Evolutionary conservation across 2,888 invertebrate species (phyloP).

Genomic region (Steromphala cineraria): DNA sequence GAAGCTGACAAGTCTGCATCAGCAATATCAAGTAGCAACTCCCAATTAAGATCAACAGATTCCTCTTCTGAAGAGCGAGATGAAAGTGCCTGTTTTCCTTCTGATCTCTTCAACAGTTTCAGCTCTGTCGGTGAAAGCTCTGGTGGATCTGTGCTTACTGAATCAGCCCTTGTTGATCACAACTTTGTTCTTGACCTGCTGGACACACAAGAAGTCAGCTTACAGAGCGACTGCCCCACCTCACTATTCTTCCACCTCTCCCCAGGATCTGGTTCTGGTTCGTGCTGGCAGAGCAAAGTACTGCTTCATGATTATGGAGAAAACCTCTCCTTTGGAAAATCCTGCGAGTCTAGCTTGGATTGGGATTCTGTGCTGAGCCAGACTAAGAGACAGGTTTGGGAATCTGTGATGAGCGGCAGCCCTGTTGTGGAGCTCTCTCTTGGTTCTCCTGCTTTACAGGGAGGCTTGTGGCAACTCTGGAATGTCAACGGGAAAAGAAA

Average conservation of each 20-base stretch:
- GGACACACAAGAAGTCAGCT: background rate
- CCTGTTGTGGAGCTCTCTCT: slow-evolving; percentile 11
- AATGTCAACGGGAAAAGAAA: slow-evolving; percentile 54
- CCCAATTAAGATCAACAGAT: background rate
- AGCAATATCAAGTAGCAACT: background rate
- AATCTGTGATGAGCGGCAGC: background rate
- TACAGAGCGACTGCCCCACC: background rate
- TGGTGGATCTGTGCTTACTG: slow-evolving; percentile 4
- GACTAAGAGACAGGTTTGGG: background rate
- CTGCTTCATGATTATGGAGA: slow-evolving; percentile 36
- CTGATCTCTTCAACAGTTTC: slow-evolving; percentile 22
- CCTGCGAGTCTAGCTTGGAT: background rate
- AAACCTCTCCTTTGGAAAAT: slow-evolving; percentile 11
- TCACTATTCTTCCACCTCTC: slow-evolving; percentile 10
- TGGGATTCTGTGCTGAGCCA: slow-evolving; percentile 19
- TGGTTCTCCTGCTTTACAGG: slow-evolving; percentile 30
- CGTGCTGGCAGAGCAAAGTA: slow-evolving; percentile 43
- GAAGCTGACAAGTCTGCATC: background rate
- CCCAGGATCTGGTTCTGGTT: slow-evolving; percentile 21
- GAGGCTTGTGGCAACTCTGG: slow-evolving; percentile 50
- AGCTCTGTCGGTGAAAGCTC: slow-evolving; percentile 24
- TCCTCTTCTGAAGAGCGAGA: slow-evolving; percentile 1
- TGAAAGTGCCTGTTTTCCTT: slow-evolving; percentile 26
- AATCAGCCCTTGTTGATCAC: slow-evolving; percentile 3
- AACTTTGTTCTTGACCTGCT: slow-evolving; percentile 7